Percentiles rank a stretch among this genome's conserved stretches.
Conservation (phyloP, 2,888 invertebrate genomes). For the Drosophila merina region DNA sequence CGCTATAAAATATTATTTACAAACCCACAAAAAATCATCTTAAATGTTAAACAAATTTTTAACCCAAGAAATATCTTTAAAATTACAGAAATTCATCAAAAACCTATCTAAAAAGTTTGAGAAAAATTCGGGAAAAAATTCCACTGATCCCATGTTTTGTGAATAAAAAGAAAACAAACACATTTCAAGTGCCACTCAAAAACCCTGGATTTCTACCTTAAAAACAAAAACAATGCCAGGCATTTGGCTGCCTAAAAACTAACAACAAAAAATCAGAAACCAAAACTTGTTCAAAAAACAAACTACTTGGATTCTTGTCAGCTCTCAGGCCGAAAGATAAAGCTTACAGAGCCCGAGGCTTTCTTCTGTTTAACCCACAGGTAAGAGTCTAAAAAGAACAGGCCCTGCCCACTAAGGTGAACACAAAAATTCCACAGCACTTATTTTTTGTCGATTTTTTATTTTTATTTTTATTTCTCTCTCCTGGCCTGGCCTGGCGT, state of each 20-base stretch:
- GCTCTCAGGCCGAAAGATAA: conserved; percentile 40
- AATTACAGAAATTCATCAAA: conserved; percentile 12
- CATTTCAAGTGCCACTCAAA: conserved; percentile 25
- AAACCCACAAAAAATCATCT: conserved; percentile 6
- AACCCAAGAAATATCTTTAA: neutral
- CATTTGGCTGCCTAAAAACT: conserved; percentile 33
- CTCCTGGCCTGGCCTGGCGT: conserved; percentile 49
- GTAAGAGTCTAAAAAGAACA: conserved; percentile 61
- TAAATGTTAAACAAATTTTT: conserved; percentile 5
- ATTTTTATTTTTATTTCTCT: conserved; percentile 27
- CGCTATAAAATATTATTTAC: neutral
- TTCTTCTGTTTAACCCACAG: conserved; percentile 63
- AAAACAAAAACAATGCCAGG: conserved; percentile 12
- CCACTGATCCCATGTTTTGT: conserved; percentile 1
- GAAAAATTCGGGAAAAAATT: conserved; percentile 17
- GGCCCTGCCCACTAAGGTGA: conserved; percentile 48
- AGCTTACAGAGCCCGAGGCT: conserved; percentile 69
- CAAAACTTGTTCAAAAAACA: conserved; percentile 52
- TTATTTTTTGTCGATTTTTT: conserved; percentile 29
- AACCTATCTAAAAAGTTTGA: neutral
- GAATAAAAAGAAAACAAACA: conserved; percentile 11
- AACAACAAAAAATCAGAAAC: conserved; percentile 26
- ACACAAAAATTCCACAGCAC: conserved; percentile 57
- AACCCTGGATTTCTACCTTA: conserved; percentile 9
- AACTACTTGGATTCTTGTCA: conserved; percentile 64